A percentile compares a stretch with the other conserved stretches of the same genome.
Evolutionary conservation across 2,113 vertebrate species (phyloP).

Genomic region (Crotalus tigris): DNA sequence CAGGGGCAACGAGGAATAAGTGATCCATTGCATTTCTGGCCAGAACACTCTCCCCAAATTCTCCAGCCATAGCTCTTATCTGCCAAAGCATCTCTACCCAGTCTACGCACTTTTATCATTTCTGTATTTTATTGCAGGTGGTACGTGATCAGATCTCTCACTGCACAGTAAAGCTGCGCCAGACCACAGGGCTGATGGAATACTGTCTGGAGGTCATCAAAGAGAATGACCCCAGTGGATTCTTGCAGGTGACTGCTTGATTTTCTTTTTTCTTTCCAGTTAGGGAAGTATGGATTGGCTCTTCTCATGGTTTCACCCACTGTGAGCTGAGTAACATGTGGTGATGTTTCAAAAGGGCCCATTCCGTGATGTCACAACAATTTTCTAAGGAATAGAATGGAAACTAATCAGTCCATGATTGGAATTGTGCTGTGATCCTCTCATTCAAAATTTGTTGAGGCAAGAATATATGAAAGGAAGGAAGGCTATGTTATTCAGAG

Average conservation of each 20-base stretch:
- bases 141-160: constrained; percentile 97
- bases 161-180: constrained; percentile 95
- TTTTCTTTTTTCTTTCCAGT: not conserved
- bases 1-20: not conserved
- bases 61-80: rapidly evolving
- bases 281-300: not conserved
- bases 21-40: not conserved
- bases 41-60: not conserved
- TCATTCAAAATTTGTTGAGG: too few species aligned
- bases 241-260: constrained; percentile 82
- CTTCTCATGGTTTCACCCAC: not conserved
- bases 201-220: constrained; percentile 99
- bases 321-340: not conserved
- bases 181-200: constrained; percentile 98
- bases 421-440: too few species aligned
- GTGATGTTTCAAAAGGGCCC: not conserved
- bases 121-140: constrained; percentile 73
- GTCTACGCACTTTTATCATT: not conserved
- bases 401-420: not conserved
- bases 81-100: not conserved
- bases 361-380: not conserved
- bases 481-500: not conserved
- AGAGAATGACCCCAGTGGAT: constrained; percentile 97
- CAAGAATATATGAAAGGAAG: not conserved
- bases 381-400: not conserved